Conservation (phyloP, 2,888 invertebrate genomes). For the Oscheius myriophilus region DNA sequence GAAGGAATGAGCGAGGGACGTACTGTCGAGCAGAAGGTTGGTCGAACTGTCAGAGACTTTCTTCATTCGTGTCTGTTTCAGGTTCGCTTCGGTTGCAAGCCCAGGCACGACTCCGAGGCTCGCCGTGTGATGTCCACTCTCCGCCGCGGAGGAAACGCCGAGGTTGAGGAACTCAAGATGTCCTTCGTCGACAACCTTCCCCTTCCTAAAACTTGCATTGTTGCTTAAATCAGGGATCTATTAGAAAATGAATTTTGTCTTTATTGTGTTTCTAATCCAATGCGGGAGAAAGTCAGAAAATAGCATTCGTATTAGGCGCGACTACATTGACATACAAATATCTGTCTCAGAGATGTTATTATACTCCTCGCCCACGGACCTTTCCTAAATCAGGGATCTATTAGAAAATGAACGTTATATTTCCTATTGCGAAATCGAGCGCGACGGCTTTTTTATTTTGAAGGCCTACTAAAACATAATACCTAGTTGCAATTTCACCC, state of each 20-base stretch:
- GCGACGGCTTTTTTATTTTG: no score
- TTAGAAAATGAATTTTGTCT: background rate
- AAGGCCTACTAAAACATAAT: no score
- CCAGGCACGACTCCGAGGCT: conserved; percentile 47
- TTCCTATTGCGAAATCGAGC: no score
- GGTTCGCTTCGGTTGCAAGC: conserved; percentile 56
- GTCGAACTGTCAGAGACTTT: background rate
- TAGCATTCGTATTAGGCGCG: no score
- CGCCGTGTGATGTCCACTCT: conserved; percentile 41
- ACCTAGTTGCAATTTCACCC: no score
- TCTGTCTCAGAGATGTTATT: no score
- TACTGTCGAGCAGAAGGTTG: conserved; percentile 19
- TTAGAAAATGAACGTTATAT: no score
- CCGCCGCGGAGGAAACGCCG: conserved; percentile 24
- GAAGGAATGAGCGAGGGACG: conserved; percentile 29
- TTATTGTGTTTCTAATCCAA: background rate
- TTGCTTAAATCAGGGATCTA: conserved; percentile 4
- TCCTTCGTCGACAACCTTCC: conserved; percentile 43
- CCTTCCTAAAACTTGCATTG: conserved; percentile 42
- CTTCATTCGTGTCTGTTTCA: no score
- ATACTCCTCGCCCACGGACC: no score
- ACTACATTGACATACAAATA: no score
- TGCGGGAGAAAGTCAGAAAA: background rate
- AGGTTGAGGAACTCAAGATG: conserved; percentile 30
- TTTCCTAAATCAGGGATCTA: no score